Evolutionary conservation across 2,113 vertebrate species (phyloP), one percentile per base, ranked within the genome.

Genomic region (Hylia prasina): DNA sequence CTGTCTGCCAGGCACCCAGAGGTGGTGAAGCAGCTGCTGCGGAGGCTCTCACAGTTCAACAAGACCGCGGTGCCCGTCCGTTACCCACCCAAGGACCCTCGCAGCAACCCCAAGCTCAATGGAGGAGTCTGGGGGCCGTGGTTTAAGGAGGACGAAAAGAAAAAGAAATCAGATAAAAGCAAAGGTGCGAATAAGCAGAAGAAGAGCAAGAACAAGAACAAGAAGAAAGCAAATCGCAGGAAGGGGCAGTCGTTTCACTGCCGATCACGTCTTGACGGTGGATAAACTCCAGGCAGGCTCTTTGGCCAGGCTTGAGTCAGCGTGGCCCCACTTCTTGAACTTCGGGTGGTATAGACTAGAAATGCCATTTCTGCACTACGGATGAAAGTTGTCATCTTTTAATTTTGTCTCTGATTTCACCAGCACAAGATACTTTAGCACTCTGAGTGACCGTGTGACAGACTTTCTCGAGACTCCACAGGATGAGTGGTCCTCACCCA

Each of bases 91-190:
- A 99, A 99, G 93, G 99, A 99, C 97, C 98, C 99, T 31, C 98
- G 99, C 57, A 99, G 99, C 42, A 99, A 99, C 95, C 99, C 99
- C 2, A 99, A 98, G 95, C 98, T 99, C 89, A 99, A 99, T 0
- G 99, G 99, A 17, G 99, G 99, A 1, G 99, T 99, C 24, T 99
- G 99, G 99, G 99, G 99, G 5, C 99, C 99, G 0, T 99, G 99
- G 99, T 99, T 98, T 93, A 98, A 99, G 91, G 99, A 99, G 10
- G 98, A 98, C 0, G 97, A 96, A 28, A 98, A 98, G 83, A 96
- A 97, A 48, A 98, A 98, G 77, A 98, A 98, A 60, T 27, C 92
- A 1, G 92, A 94, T 27, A 98, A 98, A 96, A 98, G 81, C 24
- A 98, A 97, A 72, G 97, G 97, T 85, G 97, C 35, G 2, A 98